These are phyloP conservation scores for Drosophila kuntzei DNA, from an alignment of 2,888 invertebrate genomes.

Conservation along the genomic window DNA sequence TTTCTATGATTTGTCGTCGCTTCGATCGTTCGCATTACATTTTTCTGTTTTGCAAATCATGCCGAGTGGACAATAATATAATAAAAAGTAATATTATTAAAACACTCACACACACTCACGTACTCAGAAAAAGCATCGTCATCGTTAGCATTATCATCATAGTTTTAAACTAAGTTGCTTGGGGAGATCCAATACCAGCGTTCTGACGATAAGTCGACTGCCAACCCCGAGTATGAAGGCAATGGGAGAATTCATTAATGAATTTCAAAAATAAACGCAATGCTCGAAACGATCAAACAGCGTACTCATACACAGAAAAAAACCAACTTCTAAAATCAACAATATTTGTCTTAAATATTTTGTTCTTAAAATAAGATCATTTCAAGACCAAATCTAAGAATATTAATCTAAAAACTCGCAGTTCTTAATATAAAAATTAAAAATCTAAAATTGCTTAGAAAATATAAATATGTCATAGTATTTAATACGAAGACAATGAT, in stretches of 20 bases:
- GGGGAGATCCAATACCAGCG: slow-evolving; percentile 1
- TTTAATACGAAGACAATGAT: too few relatives aligned
- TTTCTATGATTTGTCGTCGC: slow-evolving; percentile 44
- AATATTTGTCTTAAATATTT: too few relatives aligned
- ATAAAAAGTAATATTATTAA: slow-evolving; percentile 29
- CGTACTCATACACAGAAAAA: too few relatives aligned
- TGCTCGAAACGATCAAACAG: background rate
- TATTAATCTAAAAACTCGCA: too few relatives aligned
- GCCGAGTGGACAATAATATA: slow-evolving; percentile 55
- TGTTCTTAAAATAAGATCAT: too few relatives aligned
- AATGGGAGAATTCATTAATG: slow-evolving; percentile 16
- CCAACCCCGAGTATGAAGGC: background rate
- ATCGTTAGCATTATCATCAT: slow-evolving; percentile 7
- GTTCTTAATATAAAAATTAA: too few relatives aligned
- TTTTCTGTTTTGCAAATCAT: slow-evolving; percentile 58
- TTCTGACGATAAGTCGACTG: background rate
- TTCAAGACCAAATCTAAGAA: too few relatives aligned
- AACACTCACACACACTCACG: background rate
- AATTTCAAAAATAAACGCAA: slow-evolving; percentile 17
- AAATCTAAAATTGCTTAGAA: too few relatives aligned
- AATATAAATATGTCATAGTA: too few relatives aligned
- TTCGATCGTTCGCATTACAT: slow-evolving; percentile 28
- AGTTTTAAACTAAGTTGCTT: slow-evolving; percentile 4
- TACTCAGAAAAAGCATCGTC: slow-evolving; percentile 9
- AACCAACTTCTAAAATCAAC: too few relatives aligned